Conservation (phyloP, 2,113 vertebrate genomes). For the Helogale parvula region DNA sequence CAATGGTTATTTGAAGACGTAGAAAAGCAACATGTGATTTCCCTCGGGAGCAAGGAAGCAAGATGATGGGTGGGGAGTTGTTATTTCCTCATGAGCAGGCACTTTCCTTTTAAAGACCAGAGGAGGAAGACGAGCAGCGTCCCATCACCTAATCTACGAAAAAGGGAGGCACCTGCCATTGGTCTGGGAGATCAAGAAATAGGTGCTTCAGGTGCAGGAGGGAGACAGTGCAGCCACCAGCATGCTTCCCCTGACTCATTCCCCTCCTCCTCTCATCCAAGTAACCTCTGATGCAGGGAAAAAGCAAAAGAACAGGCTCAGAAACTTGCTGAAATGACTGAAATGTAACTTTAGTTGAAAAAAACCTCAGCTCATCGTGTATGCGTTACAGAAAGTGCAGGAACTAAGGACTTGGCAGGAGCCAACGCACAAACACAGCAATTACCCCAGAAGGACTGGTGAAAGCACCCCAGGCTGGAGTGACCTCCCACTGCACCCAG, state of each 20-base stretch:
- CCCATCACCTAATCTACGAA: neutral
- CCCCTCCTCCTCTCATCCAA: neutral
- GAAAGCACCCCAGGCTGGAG: neutral
- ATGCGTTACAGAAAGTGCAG: accelerated
- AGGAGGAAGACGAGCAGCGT: neutral
- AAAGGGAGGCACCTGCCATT: neutral
- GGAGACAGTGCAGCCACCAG: accelerated
- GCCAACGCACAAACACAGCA: accelerated
- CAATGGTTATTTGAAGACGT: neutral
- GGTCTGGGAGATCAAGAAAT: neutral
- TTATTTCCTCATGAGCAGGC: neutral
- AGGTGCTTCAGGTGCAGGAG: accelerated
- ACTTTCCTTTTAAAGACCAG: neutral
- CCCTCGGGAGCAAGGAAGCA: neutral
- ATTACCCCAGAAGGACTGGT: accelerated
- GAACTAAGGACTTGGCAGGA: neutral
- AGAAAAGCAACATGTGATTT: neutral
- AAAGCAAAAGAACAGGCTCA: neutral
- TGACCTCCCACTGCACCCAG: neutral
- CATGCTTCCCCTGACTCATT: neutral
- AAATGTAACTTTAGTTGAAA: no score
- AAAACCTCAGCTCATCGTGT: neutral
- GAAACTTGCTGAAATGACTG: neutral
- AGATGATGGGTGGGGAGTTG: accelerated
- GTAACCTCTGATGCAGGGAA: neutral